Conservation (phyloP, 2,113 vertebrate species). For the Corvus hawaiiensis region DNA sequence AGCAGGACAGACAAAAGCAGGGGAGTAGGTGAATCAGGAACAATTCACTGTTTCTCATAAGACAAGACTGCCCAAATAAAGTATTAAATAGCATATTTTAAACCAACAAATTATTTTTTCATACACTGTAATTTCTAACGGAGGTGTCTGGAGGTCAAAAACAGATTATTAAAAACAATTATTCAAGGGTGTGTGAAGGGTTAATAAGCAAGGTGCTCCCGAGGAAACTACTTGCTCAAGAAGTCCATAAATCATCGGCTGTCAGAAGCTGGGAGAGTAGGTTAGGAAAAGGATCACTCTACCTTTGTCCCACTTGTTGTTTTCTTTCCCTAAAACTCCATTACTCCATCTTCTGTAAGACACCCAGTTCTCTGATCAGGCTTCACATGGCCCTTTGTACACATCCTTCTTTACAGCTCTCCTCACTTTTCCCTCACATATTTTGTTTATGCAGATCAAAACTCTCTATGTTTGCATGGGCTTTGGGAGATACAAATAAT, state of each 20-base stretch:
- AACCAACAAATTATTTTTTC: not conserved
- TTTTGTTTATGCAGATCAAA: not conserved
- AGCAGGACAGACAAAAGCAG: not conserved
- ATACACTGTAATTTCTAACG: not conserved
- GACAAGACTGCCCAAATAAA: not conserved
- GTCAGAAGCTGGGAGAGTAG: not conserved
- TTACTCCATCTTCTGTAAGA: not conserved
- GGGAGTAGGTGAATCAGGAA: not conserved
- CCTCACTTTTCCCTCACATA: not conserved
- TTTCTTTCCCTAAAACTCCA: not conserved
- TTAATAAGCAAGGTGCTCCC: not conserved
- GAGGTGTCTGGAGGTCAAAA: not conserved
- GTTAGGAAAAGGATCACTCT: not conserved
- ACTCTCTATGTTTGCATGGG: fast-evolving
- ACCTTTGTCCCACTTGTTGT: not conserved
- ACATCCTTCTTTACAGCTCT: not conserved
- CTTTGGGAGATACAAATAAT: not conserved
- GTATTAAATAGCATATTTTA: not conserved
- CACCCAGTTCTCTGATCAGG: not conserved
- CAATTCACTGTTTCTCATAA: not conserved
- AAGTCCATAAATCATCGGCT: not conserved
- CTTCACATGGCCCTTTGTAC: not conserved
- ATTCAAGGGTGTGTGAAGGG: not conserved
- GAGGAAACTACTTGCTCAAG: not conserved
- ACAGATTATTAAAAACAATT: not conserved